Percentiles rank a stretch among this genome's conserved stretches.
phyloP scores from a whole-genome alignment of 2,888 invertebrate species.

The Mayetiola destructor region DNA sequence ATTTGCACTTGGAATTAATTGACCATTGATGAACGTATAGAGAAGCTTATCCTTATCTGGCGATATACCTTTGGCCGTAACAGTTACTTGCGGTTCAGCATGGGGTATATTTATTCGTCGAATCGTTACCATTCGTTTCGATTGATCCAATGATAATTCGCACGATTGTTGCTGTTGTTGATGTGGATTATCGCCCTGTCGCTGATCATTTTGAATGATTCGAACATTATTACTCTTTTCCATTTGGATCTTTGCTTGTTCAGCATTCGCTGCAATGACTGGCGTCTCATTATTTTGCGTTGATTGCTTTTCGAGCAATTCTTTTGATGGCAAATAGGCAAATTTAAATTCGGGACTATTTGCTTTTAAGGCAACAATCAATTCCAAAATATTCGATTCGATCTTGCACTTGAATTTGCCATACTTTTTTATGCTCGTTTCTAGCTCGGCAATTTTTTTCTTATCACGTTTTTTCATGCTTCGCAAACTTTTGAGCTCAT shows the following conservation, averaged over 20 bases:
- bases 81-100: constrained; percentile 58
- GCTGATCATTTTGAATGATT: background rate
- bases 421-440: constrained; percentile 31
- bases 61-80: constrained; percentile 57
- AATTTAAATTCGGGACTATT: constrained; percentile 32
- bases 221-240: constrained; percentile 10
- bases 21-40: constrained; percentile 52
- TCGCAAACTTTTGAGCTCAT: constrained; percentile 28
- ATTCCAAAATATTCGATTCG: constrained; percentile 30
- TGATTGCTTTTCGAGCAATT: constrained; percentile 24
- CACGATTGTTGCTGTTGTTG: constrained; percentile 11
- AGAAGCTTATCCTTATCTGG: constrained; percentile 59
- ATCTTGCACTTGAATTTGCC: constrained; percentile 32
- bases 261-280: background rate
- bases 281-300: background rate
- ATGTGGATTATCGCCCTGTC: background rate
- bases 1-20: constrained; percentile 29
- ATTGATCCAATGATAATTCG: constrained; percentile 25
- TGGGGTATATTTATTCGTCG: constrained; percentile 52
- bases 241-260: background rate
- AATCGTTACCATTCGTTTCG: constrained; percentile 53
- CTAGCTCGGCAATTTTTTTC: constrained; percentile 30
- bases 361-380: constrained; percentile 32
- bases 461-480: constrained; percentile 28
- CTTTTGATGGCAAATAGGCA: constrained; percentile 33